Evolutionary conservation across 2,113 vertebrate species (phyloP).

Genomic region (Capricornis sumatraensis): DNA sequence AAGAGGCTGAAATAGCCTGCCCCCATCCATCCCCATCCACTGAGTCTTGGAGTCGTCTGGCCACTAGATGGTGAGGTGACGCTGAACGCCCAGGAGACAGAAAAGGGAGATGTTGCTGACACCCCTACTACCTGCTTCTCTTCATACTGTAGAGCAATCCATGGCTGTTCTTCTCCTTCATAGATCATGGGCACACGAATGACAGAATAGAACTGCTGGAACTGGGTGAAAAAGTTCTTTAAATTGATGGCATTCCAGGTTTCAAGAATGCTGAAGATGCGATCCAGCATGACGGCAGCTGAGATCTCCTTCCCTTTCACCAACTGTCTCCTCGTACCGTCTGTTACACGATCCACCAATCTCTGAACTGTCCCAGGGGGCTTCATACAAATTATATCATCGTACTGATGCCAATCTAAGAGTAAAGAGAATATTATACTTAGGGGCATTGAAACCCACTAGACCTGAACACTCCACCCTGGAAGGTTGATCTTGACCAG

Average conservation of each 20-base stretch:
- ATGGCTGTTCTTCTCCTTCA: conserved; percentile 21
- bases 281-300: conserved; percentile 83
- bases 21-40: not conserved
- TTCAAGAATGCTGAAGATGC: conserved; percentile 86
- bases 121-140: conserved; percentile 73
- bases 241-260: conserved; percentile 83
- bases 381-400: conserved; percentile 88
- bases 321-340: not conserved
- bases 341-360: accelerated
- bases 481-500: accelerated
- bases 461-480: accelerated
- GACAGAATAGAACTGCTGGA: conserved; percentile 82
- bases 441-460: not conserved
- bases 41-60: not conserved
- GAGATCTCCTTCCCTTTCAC: conserved; percentile 84
- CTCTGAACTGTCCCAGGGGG: accelerated
- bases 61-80: not conserved
- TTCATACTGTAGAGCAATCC: conserved; percentile 73
- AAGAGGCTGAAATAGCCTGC: accelerated
- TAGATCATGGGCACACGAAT: conserved; percentile 68
- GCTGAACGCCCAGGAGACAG: accelerated
- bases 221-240: conserved; percentile 80
- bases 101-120: not conserved
- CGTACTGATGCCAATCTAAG: conserved; percentile 95
- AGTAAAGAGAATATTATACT: not conserved